Evolutionary conservation across 2,113 vertebrate species (phyloP).

Genomic region (Daboia siamensis): DNA sequence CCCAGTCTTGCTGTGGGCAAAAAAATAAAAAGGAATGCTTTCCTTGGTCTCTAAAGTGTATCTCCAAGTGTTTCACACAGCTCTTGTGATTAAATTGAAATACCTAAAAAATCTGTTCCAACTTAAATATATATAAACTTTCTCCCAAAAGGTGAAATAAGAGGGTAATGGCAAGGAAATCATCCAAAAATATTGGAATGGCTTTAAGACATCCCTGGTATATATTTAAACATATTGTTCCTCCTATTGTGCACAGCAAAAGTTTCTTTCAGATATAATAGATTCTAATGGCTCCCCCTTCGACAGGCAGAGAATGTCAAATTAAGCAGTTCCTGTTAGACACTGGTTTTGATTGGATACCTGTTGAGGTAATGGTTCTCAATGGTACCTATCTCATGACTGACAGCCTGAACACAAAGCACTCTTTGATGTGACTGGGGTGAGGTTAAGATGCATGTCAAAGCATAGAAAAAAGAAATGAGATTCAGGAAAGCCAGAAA

Average conservation of each 20-base stretch:
- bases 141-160: slow-evolving; percentile 24
- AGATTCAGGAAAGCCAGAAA: background rate
- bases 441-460: slow-evolving; percentile 3
- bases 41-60: background rate
- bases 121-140: background rate
- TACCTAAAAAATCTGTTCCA: background rate
- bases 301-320: slow-evolving; percentile 25
- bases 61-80: background rate
- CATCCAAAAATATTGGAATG: background rate
- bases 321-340: slow-evolving; percentile 37
- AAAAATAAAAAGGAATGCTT: background rate
- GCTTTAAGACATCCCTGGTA: slow-evolving; percentile 22
- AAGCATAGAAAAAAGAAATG: background rate
- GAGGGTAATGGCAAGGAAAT: background rate
- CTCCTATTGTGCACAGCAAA: slow-evolving; percentile 21
- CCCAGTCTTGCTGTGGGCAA: background rate
- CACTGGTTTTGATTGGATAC: slow-evolving; percentile 32
- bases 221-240: slow-evolving; percentile 44
- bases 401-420: slow-evolving; percentile 37
- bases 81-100: slow-evolving; percentile 22
- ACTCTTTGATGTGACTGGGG: background rate
- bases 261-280: slow-evolving; percentile 28
- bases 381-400: slow-evolving; percentile 27
- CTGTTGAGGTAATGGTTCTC: slow-evolving; percentile 38
- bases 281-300: slow-evolving; percentile 42